A percentile compares a stretch with the other conserved stretches of the same genome.
Conservation (phyloP, 2,113 vertebrate genomes). For the Ornithorhynchus anatinus region DNA sequence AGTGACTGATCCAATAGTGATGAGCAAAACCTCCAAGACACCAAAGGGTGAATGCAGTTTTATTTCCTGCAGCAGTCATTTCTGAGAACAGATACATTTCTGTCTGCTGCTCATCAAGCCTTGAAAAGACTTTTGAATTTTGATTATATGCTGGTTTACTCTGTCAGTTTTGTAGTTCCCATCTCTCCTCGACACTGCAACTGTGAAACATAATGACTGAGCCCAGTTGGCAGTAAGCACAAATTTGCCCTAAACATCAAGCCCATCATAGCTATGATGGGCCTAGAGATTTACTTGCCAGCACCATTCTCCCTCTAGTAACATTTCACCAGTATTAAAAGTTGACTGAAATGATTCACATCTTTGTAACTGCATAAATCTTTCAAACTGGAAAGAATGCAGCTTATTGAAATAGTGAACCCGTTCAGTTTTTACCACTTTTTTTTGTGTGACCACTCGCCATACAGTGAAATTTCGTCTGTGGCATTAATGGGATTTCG, state of each 20-base stretch:
- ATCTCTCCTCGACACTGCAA: conserved; percentile 29
- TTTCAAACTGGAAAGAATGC: neutral
- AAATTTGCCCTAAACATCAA: conserved; percentile 29
- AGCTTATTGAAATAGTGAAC: neutral
- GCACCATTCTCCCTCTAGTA: conserved; percentile 23
- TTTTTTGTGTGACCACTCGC: neutral
- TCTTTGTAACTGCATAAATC: neutral
- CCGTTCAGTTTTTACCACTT: neutral
- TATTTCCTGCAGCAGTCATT: conserved; percentile 37
- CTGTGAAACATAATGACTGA: conserved; percentile 29
- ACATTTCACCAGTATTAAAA: conserved; percentile 21
- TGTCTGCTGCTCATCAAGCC: neutral
- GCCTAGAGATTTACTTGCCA: conserved; percentile 22
- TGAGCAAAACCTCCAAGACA: neutral
- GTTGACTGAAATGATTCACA: conserved; percentile 12
- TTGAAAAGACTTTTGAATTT: conserved; percentile 30
- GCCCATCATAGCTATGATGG: neutral
- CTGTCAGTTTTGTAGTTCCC: conserved; percentile 22
- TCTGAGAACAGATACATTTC: conserved; percentile 5
- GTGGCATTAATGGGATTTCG: neutral
- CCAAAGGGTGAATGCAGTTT: neutral
- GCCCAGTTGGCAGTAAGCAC: neutral
- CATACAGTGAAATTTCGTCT: neutral
- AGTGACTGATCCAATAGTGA: conserved; percentile 4
- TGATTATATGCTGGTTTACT: conserved; percentile 30